These are phyloP conservation scores for Tinamus guttatus DNA, from an alignment of 2,113 vertebrate genomes.

Conservation along the genomic window DNA sequence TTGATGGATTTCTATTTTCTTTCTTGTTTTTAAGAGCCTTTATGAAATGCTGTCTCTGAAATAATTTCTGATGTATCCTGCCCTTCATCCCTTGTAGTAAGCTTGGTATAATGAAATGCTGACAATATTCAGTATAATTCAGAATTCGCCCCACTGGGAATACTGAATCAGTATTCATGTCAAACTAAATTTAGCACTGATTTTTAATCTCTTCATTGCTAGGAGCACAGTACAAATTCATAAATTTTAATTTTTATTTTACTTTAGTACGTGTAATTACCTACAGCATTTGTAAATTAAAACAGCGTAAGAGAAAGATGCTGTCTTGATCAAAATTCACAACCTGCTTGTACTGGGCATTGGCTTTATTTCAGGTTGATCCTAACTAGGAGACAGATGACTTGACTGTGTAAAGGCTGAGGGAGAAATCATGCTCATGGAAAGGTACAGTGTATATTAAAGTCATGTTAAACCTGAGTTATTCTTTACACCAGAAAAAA, in stretches of 20 bases:
- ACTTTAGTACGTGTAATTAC: constrained; percentile 66
- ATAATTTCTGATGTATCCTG: neutral
- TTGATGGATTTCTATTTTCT: neutral
- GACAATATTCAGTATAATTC: constrained; percentile 36
- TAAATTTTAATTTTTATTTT: constrained; percentile 73
- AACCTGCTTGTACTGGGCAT: constrained; percentile 13
- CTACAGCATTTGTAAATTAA: constrained; percentile 56
- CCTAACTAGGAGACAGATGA: neutral
- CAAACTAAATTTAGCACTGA: constrained; percentile 62
- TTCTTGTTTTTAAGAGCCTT: neutral
- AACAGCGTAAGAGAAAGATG: constrained; percentile 14
- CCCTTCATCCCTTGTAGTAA: neutral
- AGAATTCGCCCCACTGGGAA: constrained; percentile 24
- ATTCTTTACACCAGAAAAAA: neutral
- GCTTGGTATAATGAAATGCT: neutral
- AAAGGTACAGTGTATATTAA: neutral
- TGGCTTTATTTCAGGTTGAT: constrained; percentile 45
- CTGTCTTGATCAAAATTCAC: constrained; percentile 57
- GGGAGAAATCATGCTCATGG: neutral
- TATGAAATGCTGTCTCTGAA: neutral
- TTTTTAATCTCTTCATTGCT: constrained; percentile 62
- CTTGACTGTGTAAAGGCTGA: neutral
- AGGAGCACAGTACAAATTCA: constrained; percentile 50
- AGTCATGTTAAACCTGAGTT: neutral
- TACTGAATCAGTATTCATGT: constrained; percentile 48